Percentiles rank a stretch among this genome's conserved stretches.
phyloP scores from a whole-genome alignment of 92 coral and sea anemone genomes.

The Phenganax subtilis region DNA sequence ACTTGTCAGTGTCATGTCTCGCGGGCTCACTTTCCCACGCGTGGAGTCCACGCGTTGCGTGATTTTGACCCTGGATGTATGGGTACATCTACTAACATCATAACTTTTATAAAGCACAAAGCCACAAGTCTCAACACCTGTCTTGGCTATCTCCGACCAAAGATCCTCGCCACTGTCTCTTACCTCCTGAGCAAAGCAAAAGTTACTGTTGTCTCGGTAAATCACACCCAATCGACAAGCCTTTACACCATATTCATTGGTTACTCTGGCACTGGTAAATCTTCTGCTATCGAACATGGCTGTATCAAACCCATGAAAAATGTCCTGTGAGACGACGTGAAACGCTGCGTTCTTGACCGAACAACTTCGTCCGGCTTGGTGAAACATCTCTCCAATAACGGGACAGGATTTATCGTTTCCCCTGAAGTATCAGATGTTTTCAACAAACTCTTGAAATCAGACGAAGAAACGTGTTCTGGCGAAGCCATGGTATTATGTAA shows the following conservation, averaged over 20 bases:
- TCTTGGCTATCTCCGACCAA: not conserved
- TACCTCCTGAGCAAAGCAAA: not conserved
- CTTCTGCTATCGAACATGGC: no score
- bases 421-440: slow-evolving; percentile 53
- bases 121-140: not conserved
- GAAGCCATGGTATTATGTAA: slow-evolving; percentile 29
- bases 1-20: no score
- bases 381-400: slow-evolving; percentile 28
- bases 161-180: not conserved
- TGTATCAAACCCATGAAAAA: no score
- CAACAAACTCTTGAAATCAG: slow-evolving; percentile 40
- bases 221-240: slow-evolving; percentile 39
- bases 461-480: slow-evolving; percentile 45
- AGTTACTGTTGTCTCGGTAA: slow-evolving; percentile 16
- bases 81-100: no score
- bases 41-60: no score
- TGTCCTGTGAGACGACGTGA: slow-evolving; percentile 10
- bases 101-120: not conserved
- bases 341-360: not conserved
- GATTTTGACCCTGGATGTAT: no score
- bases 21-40: no score
- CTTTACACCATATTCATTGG: slow-evolving; percentile 33
- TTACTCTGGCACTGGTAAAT: not conserved
- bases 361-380: no score
- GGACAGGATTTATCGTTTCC: slow-evolving; percentile 42